Percentiles rank a stretch among this genome's conserved stretches.
Conservation (phyloP, 2,113 vertebrate genomes). For the Python bivittatus region DNA sequence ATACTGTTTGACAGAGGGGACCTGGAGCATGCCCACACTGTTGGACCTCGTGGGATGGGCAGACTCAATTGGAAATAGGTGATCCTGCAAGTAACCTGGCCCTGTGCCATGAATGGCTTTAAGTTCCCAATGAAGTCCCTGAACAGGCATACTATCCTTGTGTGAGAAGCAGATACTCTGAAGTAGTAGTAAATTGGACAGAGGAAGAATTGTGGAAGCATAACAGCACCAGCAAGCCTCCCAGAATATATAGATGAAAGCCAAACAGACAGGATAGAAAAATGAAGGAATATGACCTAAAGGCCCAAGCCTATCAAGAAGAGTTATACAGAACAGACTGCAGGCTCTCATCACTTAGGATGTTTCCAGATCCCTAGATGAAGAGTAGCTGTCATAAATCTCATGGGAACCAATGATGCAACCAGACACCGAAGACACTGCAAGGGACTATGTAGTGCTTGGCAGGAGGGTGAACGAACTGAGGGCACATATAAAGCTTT, state of each 20-base stretch:
- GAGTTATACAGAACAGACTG: background rate
- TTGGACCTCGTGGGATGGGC: too few species aligned
- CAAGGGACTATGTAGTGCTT: background rate
- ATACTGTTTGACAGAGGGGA: too few species aligned
- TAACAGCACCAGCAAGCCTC: background rate
- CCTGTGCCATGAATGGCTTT: too few species aligned
- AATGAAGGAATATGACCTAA: background rate
- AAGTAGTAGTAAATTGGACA: too few species aligned
- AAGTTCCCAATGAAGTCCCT: too few species aligned
- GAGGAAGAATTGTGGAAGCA: background rate
- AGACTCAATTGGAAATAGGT: too few species aligned
- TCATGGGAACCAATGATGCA: background rate
- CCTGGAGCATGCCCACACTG: too few species aligned
- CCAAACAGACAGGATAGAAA: background rate
- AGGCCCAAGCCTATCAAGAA: background rate
- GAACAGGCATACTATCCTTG: too few species aligned
- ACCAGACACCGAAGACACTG: background rate
- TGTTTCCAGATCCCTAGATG: background rate
- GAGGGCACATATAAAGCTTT: background rate
- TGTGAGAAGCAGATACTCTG: too few species aligned
- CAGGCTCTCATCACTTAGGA: background rate
- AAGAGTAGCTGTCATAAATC: background rate
- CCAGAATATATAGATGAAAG: background rate
- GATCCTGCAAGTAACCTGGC: too few species aligned
- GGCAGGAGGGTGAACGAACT: background rate